Evolutionary conservation across 2,888 invertebrate species (phyloP).

Genomic region (Mamestra brassicae): DNA sequence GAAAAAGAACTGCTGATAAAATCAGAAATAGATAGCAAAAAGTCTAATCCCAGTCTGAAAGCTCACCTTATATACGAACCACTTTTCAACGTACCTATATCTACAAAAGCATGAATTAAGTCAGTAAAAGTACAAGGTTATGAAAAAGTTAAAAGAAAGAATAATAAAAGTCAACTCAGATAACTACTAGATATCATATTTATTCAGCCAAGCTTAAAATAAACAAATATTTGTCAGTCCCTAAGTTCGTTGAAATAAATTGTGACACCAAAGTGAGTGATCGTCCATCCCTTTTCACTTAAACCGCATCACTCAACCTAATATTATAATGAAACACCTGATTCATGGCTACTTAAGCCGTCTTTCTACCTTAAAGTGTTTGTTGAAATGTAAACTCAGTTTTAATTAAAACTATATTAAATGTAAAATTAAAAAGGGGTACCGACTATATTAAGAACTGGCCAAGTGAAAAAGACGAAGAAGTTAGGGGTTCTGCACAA

Average conservation of each 20-base stretch:
- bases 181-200: background rate
- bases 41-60: too few relatives aligned
- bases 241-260: conserved; percentile 2
- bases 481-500: conserved; percentile 9
- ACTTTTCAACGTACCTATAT: too few relatives aligned
- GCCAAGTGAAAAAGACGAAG: background rate
- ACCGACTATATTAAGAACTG: background rate
- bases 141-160: too few relatives aligned
- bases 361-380: conserved; percentile 71
- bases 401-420: conserved; percentile 72
- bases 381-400: conserved; percentile 71
- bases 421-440: conserved; percentile 30
- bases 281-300: conserved; percentile 50
- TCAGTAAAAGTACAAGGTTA: too few relatives aligned
- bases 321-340: conserved; percentile 73
- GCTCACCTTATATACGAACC: too few relatives aligned
- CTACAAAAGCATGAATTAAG: too few relatives aligned
- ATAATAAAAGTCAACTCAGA: background rate
- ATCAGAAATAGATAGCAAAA: too few relatives aligned
- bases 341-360: conserved; percentile 72
- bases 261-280: background rate
- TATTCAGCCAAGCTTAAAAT: background rate
- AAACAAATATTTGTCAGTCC: background rate
- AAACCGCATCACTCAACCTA: conserved; percentile 58
- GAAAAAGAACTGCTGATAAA: too few relatives aligned